Conservation (phyloP, 2,888 invertebrate species). For the Chrysopilus asiliformis region DNA sequence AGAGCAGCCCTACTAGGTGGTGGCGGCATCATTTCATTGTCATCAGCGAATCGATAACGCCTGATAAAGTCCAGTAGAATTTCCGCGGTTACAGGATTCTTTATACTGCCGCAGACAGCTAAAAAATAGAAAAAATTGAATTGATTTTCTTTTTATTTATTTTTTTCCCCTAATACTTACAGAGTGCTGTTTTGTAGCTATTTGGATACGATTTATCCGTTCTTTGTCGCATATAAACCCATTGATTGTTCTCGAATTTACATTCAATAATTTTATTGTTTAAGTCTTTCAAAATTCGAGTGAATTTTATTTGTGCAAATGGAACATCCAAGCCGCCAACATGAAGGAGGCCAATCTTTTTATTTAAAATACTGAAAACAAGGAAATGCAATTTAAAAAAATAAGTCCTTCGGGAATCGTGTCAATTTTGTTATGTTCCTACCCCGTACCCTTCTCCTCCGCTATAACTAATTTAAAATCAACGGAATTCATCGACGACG, state of each 20-base stretch:
- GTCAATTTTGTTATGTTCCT: too few relatives aligned
- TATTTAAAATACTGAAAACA: too few relatives aligned
- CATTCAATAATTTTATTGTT: constrained; percentile 96
- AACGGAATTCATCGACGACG: constrained; percentile 82
- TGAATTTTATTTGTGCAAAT: constrained; percentile 63
- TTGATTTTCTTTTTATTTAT: constrained; percentile 8
- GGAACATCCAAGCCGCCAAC: constrained; percentile 59
- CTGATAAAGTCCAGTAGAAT: constrained; percentile 61
- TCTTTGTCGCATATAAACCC: constrained; percentile 91
- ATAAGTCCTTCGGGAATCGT: too few relatives aligned
- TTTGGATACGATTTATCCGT: constrained; percentile 97
- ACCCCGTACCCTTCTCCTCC: constrained; percentile 59
- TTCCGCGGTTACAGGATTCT: constrained; percentile 73
- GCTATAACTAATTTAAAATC: constrained; percentile 85
- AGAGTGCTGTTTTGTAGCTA: constrained; percentile 66
- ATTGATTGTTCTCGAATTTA: constrained; percentile 61
- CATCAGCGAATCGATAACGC: constrained; percentile 48
- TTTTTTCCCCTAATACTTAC: constrained; percentile 35
- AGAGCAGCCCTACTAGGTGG: too few relatives aligned
- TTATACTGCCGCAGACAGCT: constrained; percentile 76
- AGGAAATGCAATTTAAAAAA: too few relatives aligned
- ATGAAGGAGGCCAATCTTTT: constrained; percentile 62
- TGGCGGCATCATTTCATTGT: constrained; percentile 60
- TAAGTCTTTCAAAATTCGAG: constrained; percentile 59
- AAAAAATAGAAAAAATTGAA: constrained; percentile 5